phyloP scores from a whole-genome alignment of 2,113 vertebrate species.

The Mesocricetus auratus region DNA sequence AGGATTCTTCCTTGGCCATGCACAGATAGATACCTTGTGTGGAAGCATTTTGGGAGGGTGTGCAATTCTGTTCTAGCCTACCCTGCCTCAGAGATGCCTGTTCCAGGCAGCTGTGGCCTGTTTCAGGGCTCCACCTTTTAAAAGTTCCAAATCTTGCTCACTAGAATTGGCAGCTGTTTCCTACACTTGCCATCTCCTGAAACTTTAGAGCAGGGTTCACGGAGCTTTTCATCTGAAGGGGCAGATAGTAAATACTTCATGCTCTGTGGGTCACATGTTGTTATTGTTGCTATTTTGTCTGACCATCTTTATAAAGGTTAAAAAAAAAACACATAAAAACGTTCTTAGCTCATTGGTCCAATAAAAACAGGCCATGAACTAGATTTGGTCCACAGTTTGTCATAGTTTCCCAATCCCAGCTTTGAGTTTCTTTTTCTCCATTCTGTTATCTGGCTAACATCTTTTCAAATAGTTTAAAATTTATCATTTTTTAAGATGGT shows the following conservation, averaged over 20 bases:
- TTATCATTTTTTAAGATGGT: not conserved
- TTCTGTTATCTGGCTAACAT: not conserved
- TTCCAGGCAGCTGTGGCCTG: not conserved
- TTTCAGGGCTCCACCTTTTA: not conserved
- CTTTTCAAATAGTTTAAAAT: not conserved
- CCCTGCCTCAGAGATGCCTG: not conserved
- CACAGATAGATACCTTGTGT: not conserved
- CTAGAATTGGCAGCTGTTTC: not conserved
- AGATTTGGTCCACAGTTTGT: not conserved
- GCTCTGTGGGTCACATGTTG: not conserved
- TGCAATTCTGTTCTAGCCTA: not conserved
- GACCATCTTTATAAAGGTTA: not conserved
- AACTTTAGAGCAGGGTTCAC: not conserved
- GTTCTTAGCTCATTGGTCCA: not conserved
- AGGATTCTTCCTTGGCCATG: not conserved
- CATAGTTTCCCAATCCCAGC: not conserved
- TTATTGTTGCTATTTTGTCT: not conserved
- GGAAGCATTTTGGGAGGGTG: accelerated
- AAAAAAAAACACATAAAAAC: not conserved
- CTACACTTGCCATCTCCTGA: not conserved
- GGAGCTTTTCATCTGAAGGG: not conserved
- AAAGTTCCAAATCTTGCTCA: not conserved
- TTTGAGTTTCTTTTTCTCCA: slow-evolving; percentile 22
- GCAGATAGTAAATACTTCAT: not conserved
- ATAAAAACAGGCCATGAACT: not conserved